Evolutionary conservation across 2,113 vertebrate species (phyloP).

Genomic region (Phalacrocorax brasilianus): DNA sequence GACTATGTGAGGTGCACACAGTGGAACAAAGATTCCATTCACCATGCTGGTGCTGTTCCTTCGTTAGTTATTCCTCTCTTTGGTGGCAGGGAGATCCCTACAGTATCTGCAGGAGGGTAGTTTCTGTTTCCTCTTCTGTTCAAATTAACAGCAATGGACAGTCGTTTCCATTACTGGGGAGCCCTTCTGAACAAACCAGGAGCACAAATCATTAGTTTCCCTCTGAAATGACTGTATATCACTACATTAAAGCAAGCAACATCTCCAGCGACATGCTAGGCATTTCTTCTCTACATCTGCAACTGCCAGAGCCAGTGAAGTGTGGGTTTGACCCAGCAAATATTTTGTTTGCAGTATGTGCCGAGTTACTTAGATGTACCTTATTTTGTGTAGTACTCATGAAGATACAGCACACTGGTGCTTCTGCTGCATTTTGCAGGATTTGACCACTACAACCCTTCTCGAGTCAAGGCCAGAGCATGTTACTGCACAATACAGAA

Average conservation of each 20-base stretch:
- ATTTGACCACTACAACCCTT: neutral
- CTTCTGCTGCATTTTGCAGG: neutral
- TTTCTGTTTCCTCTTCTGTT: neutral
- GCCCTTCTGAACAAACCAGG: neutral
- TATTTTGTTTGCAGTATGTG: neutral
- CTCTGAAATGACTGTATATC: neutral
- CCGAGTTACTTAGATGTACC: neutral
- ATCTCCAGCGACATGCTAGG: neutral
- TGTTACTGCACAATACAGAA: neutral
- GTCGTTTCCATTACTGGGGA: neutral
- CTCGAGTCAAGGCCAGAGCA: neutral
- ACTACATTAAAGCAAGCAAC: neutral
- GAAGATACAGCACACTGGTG: neutral
- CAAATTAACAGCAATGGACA: neutral
- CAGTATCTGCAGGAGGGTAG: neutral
- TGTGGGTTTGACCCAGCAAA: neutral
- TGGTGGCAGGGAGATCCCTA: neutral
- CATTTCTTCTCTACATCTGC: neutral
- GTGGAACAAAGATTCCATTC: neutral
- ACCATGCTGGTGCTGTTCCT: neutral
- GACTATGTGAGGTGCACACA: neutral
- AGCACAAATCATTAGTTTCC: neutral
- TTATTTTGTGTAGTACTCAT: neutral
- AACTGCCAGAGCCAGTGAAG: neutral
- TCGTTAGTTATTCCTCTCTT: neutral